Evolutionary conservation across 2,113 vertebrate genomes (phyloP).

Genomic region (Prionailurus viverrinus): DNA sequence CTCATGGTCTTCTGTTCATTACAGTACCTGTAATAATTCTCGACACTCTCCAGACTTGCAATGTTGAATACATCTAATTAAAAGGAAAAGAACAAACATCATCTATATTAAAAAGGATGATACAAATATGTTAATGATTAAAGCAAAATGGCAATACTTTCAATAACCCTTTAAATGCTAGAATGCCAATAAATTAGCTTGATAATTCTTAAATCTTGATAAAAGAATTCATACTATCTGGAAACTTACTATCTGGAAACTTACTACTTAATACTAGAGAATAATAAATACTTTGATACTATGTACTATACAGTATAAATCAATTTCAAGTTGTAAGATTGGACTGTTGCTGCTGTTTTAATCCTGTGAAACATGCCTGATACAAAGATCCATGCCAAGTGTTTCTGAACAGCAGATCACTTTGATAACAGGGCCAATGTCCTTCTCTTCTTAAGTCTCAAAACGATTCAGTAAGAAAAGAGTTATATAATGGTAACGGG

Average conservation of each 20-base stretch:
- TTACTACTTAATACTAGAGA: constrained; percentile 31
- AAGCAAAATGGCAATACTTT: constrained; percentile 54
- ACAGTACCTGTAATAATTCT: constrained; percentile 97
- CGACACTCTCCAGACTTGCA: constrained; percentile 92
- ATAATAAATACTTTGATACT: constrained; percentile 43
- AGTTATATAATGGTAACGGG: not conserved
- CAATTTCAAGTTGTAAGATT: constrained; percentile 17
- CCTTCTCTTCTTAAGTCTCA: constrained; percentile 23
- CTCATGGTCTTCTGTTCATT: constrained; percentile 21
- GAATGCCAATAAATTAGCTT: not conserved
- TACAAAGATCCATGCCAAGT: not conserved
- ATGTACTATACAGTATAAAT: constrained; percentile 43
- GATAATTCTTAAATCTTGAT: not conserved
- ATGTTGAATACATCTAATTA: constrained; percentile 96
- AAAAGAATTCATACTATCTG: constrained; percentile 59
- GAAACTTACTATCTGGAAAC: constrained; percentile 57
- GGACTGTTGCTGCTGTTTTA: constrained; percentile 8
- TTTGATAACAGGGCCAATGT: not conserved
- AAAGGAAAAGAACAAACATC: constrained; percentile 80
- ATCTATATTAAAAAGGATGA: constrained; percentile 64
- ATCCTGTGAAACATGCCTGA: not conserved
- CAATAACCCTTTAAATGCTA: constrained; percentile 57
- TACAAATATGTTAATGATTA: constrained; percentile 51
- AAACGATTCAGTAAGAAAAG: constrained; percentile 15
- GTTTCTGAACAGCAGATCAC: constrained; percentile 12